Evolutionary conservation across 2,797 vertebrate genomes (phyloP).

Genomic region (Urosaurus nigricauda): DNA sequence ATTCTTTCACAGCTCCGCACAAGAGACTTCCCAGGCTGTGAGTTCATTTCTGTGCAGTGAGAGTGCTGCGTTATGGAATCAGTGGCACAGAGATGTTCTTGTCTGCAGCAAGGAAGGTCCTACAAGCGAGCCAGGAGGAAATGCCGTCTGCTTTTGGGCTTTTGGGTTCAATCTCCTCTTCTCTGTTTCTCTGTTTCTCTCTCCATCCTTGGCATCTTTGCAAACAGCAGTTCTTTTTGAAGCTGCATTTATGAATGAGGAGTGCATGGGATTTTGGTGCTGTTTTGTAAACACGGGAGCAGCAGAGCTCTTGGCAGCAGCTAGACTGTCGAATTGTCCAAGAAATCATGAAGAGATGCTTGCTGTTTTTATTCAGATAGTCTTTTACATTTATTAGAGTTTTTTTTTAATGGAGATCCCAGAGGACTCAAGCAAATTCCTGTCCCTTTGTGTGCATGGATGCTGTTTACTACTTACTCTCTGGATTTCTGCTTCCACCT

Average conservation of each 20-base stretch:
- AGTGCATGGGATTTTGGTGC: constrained; percentile 71
- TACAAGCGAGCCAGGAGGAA: background rate
- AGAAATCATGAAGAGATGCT: constrained; percentile 69
- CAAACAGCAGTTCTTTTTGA: constrained; percentile 63
- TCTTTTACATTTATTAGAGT: constrained; percentile 57
- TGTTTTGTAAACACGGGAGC: constrained; percentile 70
- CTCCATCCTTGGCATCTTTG: constrained; percentile 38
- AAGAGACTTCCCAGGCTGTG: background rate
- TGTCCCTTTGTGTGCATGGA: constrained; percentile 53
- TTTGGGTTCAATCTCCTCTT: background rate
- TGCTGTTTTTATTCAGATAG: constrained; percentile 60
- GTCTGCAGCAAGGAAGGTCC: background rate
- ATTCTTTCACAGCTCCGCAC: background rate
- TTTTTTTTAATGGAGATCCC: constrained; percentile 51
- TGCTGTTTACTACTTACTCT: background rate
- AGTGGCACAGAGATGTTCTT: background rate
- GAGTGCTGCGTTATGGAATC: background rate
- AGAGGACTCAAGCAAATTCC: constrained; percentile 57
- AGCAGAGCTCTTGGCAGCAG: constrained; percentile 65
- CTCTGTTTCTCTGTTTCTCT: too few relatives aligned
- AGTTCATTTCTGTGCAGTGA: background rate
- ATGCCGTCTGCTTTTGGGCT: background rate
- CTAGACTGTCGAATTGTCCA: constrained; percentile 66
- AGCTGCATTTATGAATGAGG: constrained; percentile 66
- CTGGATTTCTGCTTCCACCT: constrained; percentile 36